phyloP scores from a whole-genome alignment of 2,888 invertebrate genomes.

The Polyploca ridens region DNA sequence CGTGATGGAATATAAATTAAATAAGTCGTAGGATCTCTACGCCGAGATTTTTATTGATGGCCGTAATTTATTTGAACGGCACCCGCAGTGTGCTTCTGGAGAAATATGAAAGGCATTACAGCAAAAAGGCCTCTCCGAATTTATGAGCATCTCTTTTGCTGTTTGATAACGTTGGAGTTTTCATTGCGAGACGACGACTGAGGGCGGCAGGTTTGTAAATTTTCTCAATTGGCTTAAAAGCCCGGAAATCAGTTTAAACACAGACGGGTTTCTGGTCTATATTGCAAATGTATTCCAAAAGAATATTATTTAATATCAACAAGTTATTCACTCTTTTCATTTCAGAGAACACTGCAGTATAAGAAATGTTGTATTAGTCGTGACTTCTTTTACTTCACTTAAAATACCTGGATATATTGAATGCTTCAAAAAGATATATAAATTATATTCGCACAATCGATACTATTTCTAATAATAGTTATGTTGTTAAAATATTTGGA shows the following conservation, averaged over 20 bases:
- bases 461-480: no score
- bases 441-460: no score
- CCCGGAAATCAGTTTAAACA: constrained; percentile 50
- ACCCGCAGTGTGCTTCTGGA: constrained; percentile 79
- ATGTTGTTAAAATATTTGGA: no score
- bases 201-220: constrained; percentile 52
- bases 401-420: background rate
- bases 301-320: constrained; percentile 9
- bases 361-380: background rate
- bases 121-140: constrained; percentile 81
- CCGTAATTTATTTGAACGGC: constrained; percentile 82
- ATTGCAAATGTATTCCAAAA: constrained; percentile 6
- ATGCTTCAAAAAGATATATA: background rate
- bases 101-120: constrained; percentile 84
- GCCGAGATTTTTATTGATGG: constrained; percentile 83
- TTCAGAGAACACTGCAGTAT: background rate
- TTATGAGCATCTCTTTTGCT: constrained; percentile 79
- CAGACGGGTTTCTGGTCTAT: constrained; percentile 25
- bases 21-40: constrained; percentile 79
- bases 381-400: background rate
- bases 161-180: constrained; percentile 71
- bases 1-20: constrained; percentile 83
- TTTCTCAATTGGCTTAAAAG: constrained; percentile 62
- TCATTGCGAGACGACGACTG: constrained; percentile 35
- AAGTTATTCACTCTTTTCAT: constrained; percentile 7